phyloP scores from a whole-genome alignment of 2,888 invertebrate genomes.

The Nasonia oneida region DNA sequence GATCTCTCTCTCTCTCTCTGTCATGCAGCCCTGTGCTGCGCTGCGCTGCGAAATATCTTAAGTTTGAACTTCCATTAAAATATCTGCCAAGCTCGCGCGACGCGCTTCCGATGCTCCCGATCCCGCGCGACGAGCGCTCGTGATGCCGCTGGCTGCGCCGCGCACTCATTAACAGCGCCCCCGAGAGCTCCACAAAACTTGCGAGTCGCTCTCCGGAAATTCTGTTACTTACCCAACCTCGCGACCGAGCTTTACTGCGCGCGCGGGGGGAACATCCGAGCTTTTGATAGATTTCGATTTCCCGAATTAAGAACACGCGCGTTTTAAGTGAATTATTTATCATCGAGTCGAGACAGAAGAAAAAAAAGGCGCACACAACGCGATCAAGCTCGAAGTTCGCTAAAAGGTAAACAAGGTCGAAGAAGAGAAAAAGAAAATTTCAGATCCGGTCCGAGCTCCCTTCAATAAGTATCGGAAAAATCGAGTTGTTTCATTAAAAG shows the following conservation, averaged over 20 bases:
- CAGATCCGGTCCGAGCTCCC: neutral
- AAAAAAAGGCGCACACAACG: neutral
- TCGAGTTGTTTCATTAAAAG: conserved; percentile 35
- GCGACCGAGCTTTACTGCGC: neutral
- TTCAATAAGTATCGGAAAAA: conserved; percentile 31
- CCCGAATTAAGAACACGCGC: neutral
- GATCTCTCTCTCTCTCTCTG: conserved; percentile 28
- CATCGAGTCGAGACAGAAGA: neutral
- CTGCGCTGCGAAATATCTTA: conserved; percentile 73
- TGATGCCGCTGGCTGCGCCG: conserved; percentile 3
- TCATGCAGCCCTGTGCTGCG: conserved; percentile 56
- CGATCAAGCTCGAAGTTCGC: neutral
- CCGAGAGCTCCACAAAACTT: conserved; percentile 37
- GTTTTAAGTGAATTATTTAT: neutral
- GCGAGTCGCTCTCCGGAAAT: conserved; percentile 11
- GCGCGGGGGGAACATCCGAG: neutral
- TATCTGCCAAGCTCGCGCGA: conserved; percentile 71
- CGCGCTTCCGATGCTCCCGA: conserved; percentile 58
- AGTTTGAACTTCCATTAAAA: conserved; percentile 78
- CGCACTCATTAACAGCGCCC: conserved; percentile 52
- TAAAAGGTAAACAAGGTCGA: neutral
- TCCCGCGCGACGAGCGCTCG: conserved; percentile 7
- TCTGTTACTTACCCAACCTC: conserved; percentile 25
- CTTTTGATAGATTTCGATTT: neutral
- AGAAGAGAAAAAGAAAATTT: conserved; percentile 1